A percentile compares a stretch with the other conserved stretches of the same genome.
Conservation (phyloP, 2,113 vertebrate genomes). For the Mesoclemmys tuberculata region DNA sequence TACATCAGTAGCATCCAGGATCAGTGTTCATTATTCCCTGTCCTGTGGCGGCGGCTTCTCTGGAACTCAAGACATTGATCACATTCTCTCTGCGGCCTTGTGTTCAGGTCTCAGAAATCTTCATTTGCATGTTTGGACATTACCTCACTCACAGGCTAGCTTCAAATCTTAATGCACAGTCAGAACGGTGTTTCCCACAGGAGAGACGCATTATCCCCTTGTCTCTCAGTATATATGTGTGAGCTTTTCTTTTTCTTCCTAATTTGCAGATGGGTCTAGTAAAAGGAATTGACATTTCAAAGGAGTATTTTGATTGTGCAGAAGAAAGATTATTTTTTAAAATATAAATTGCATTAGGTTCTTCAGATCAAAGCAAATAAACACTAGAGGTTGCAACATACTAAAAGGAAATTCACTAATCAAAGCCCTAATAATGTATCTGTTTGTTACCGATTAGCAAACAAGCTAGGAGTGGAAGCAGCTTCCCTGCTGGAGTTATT, state of each 20-base stretch:
- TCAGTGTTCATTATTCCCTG: not conserved
- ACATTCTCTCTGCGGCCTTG: not conserved
- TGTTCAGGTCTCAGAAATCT: not conserved
- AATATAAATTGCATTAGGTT: not conserved
- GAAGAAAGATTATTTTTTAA: not conserved
- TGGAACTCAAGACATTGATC: not conserved
- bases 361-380: not conserved
- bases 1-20: not conserved
- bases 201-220: not conserved
- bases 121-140: not conserved
- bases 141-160: not conserved
- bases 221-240: not conserved
- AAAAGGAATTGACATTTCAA: not conserved
- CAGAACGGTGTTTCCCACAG: not conserved
- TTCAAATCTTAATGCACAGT: not conserved
- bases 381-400: not conserved
- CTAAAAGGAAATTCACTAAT: not conserved
- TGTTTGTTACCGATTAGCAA: no score
- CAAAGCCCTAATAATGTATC: not conserved
- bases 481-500: not conserved
- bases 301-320: not conserved
- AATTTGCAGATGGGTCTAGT: not conserved
- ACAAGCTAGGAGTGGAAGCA: not conserved
- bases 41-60: not conserved
- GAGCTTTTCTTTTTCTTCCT: not conserved